Conservation (phyloP, 2,888 invertebrate genomes). For the Tetragonisca angustula region DNA sequence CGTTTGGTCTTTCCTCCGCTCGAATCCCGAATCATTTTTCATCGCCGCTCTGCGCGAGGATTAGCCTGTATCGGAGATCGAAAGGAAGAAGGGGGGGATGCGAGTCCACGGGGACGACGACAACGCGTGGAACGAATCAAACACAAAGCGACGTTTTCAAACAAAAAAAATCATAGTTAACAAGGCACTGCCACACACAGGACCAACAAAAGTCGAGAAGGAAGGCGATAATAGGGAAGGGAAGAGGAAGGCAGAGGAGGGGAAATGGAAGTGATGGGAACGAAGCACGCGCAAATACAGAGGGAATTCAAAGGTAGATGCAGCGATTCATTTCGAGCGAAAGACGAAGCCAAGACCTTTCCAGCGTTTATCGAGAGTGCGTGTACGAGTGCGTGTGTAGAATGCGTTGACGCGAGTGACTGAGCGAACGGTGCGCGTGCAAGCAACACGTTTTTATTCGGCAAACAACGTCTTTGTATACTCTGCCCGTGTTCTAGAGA, state of each 20-base stretch:
- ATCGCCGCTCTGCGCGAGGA: neutral
- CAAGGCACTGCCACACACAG: conserved; percentile 78
- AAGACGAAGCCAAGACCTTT: conserved; percentile 46
- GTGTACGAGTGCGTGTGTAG: conserved; percentile 30
- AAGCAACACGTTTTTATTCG: conserved; percentile 76
- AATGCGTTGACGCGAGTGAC: conserved; percentile 36
- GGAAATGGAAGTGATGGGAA: neutral
- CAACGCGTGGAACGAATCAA: neutral
- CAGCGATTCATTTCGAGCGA: conserved; percentile 30
- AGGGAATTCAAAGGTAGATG: conserved; percentile 42
- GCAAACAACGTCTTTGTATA: conserved; percentile 79
- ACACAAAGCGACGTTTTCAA: conserved; percentile 20
- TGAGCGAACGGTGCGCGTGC: conserved; percentile 52
- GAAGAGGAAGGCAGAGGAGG: conserved; percentile 14
- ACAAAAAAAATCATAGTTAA: conserved; percentile 44
- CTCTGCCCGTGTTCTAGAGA: conserved; percentile 71
- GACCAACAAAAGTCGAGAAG: conserved; percentile 65
- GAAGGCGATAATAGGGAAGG: conserved; percentile 10
- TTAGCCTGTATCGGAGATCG: neutral
- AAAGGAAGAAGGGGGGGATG: neutral
- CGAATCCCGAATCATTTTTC: conserved; percentile 21
- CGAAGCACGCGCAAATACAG: conserved; percentile 39
- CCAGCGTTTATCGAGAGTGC: conserved; percentile 45
- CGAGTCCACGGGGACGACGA: conserved; percentile 1
- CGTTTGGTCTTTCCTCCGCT: conserved; percentile 29